Base-by-base conservation (phyloP, 2,888 invertebrate genomes). In the Phania funesta region DNA sequence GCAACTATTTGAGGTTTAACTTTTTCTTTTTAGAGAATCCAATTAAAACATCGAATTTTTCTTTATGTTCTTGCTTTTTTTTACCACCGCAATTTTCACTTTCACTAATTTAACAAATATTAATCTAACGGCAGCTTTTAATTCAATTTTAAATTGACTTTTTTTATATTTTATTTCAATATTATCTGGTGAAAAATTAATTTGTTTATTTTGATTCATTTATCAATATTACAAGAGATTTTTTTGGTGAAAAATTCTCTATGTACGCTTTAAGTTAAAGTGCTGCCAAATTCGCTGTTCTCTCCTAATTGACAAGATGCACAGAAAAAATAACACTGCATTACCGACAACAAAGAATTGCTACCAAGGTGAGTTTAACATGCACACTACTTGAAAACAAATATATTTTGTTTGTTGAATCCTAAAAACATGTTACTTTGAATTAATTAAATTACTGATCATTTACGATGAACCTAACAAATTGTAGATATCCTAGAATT, bases 211-310 rank as follows among this genome's bases (percentile, higher is more conserved):
- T 74, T 74, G 75, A 20, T 26, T 60, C 20, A 56, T 50, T 11
- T 29, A 26, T 16, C 11, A 29, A 9, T 24, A 56, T 38, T 44
- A 26, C 11, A 22, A 46, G 20, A 68, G 62, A 48, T 6, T 64
- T 68, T 74, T 26, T 20, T 65, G 60, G n/a, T 56, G 74, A 74
- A 80, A 74, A 80, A 60, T 74, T 74, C 60, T 74, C 67, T 79
- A 73, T 65, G 79, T 79, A 79, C 73, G 79, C 79, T 73, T 62
- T 9, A 24, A 65, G 2, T 41, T 20, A 22, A 29, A 26, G 44
- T 73, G 71, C 26, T 65, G 52, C 67, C 79, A 73, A 67, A 48
- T 67, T 58, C 38, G 18, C 5, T n/a, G 0, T 56, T 35, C 8
- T 0, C 18, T 46, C 8, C 18, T 29, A 3, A 26, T 26, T 26